Evolutionary conservation across 2,113 vertebrate genomes (phyloP).

Genomic region (Fukomys damarensis): DNA sequence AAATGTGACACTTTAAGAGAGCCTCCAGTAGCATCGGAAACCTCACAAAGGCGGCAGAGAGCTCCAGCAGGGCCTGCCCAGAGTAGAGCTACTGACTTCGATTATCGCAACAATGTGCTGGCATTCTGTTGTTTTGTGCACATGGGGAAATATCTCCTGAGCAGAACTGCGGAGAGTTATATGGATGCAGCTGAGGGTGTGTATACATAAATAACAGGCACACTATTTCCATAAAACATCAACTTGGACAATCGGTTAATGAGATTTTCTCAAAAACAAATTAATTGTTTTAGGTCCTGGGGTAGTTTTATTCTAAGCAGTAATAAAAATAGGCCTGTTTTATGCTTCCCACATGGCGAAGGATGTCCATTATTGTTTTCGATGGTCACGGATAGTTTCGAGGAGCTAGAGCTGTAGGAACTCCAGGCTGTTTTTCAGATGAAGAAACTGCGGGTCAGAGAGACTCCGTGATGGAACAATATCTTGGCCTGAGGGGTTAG

Average conservation of each 20-base stretch:
- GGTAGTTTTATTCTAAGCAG: slow-evolving; percentile 31
- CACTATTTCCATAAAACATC: background rate
- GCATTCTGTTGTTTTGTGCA: background rate
- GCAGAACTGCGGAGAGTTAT: background rate
- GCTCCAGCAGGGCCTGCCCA: background rate
- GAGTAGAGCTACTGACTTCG: background rate
- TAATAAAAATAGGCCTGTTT: slow-evolving; percentile 23
- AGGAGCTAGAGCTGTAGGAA: background rate
- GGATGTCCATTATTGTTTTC: background rate
- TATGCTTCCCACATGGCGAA: background rate
- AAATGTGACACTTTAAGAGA: background rate
- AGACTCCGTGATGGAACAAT: background rate
- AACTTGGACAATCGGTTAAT: slow-evolving; percentile 39
- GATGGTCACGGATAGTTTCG: background rate
- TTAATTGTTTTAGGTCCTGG: slow-evolving; percentile 23
- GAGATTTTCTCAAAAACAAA: slow-evolving; percentile 55
- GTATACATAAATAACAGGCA: background rate
- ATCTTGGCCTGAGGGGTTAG: no score
- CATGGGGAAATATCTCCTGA: background rate
- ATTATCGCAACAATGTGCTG: background rate
- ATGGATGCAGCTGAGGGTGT: background rate
- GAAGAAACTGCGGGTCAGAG: background rate
- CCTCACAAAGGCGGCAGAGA: background rate
- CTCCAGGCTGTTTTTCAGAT: background rate
- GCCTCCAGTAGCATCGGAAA: background rate